These are phyloP conservation scores for Hephaestus fuliginosus DNA, from an alignment of 2,797 vertebrate genomes.

Conservation along the genomic window DNA sequence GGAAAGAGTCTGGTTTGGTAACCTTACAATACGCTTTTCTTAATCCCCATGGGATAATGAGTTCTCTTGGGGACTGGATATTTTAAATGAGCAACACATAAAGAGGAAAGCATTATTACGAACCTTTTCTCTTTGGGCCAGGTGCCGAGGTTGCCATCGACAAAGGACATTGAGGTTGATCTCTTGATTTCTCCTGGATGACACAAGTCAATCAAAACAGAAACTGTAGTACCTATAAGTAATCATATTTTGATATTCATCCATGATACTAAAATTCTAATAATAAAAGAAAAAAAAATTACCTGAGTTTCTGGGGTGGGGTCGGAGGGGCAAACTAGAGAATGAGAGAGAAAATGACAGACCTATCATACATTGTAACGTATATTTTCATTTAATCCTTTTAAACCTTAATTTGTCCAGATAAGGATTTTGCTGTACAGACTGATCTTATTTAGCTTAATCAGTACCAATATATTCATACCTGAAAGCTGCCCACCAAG, in stretches of 20 bases:
- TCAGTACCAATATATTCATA: background rate
- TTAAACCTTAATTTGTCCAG: background rate
- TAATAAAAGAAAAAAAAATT: conserved; percentile 29
- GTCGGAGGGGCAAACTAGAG: conserved; percentile 84
- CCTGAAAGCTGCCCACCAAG: background rate
- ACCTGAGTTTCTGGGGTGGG: conserved; percentile 91
- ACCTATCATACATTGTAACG: background rate
- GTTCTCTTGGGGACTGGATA: background rate
- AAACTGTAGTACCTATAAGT: background rate
- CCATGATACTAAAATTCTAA: accelerated
- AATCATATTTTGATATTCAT: background rate
- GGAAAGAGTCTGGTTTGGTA: background rate
- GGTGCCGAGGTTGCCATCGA: conserved; percentile 95
- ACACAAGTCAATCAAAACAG: conserved; percentile 36
- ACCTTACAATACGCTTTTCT: background rate
- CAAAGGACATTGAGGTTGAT: conserved; percentile 97
- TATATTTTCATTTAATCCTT: background rate
- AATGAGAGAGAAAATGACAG: background rate
- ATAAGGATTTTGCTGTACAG: background rate
- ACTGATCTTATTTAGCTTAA: background rate
- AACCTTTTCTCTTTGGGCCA: conserved; percentile 99
- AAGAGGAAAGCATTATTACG: background rate
- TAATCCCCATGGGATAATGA: background rate
- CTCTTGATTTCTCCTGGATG: conserved; percentile 93
- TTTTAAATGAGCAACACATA: background rate